Percentiles rank a stretch among this genome's conserved stretches.
Evolutionary conservation across 1,140 invertebrate species (phyloP).

Genomic region (Hestina assimilis): DNA sequence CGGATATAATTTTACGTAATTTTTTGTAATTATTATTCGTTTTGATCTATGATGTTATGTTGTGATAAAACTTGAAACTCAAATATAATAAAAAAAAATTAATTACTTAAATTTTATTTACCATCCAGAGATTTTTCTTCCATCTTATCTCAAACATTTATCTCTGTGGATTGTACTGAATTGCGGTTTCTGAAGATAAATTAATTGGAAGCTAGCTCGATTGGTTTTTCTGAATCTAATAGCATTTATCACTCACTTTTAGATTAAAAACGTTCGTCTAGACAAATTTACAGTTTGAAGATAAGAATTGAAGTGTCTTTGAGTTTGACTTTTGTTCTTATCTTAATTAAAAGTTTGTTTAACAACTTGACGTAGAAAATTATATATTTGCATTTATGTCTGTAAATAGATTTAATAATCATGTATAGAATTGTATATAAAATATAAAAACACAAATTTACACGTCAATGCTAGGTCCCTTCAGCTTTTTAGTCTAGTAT

Average conservation of each 20-base stretch:
- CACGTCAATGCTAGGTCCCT: too few species aligned
- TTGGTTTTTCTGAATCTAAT: slow-evolving; percentile 37
- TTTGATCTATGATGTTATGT: too few species aligned
- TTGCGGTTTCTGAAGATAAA: slow-evolving; percentile 36
- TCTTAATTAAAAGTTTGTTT: background rate
- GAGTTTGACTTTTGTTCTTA: background rate
- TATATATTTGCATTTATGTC: too few species aligned
- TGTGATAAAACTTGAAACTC: too few species aligned
- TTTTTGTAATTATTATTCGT: too few species aligned
- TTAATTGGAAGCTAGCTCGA: slow-evolving; percentile 38
- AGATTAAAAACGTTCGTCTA: slow-evolving; percentile 27
- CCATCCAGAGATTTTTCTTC: background rate
- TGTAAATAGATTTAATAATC: too few species aligned
- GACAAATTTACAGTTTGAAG: slow-evolving; percentile 19
- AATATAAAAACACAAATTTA: too few species aligned
- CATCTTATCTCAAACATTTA: slow-evolving; percentile 4
- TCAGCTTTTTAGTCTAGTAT: too few species aligned
- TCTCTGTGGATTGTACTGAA: slow-evolving; percentile 24
- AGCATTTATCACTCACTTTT: slow-evolving; percentile 29
- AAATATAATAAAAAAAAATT: too few species aligned
- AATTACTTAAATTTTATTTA: too few species aligned
- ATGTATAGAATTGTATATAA: too few species aligned
- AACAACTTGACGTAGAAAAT: background rate
- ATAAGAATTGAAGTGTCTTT: slow-evolving; percentile 2
- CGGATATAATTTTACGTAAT: too few species aligned